Evolutionary conservation across 2,888 invertebrate genomes (phyloP).

Genomic region (Crematogaster levior): DNA sequence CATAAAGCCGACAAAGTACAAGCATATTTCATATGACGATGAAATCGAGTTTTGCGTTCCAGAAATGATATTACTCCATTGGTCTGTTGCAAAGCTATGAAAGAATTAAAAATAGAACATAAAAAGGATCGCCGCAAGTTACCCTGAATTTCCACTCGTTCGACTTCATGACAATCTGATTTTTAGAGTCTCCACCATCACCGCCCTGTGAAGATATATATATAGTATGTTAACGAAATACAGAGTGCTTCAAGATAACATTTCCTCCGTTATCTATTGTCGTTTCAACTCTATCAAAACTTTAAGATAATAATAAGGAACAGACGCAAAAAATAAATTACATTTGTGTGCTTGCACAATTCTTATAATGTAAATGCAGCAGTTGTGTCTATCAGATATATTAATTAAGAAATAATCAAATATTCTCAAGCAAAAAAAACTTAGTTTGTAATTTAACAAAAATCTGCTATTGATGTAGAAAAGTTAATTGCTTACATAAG

Average conservation of each 20-base stretch:
- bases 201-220: constrained; percentile 86
- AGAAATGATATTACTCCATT: constrained; percentile 70
- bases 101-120: constrained; percentile 68
- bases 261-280: constrained; percentile 38
- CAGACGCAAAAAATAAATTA: background rate
- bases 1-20: constrained; percentile 65
- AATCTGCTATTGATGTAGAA: background rate
- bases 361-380: background rate
- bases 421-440: constrained; percentile 27
- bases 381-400: background rate
- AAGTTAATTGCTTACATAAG: background rate
- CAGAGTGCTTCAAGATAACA: constrained; percentile 46
- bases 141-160: constrained; percentile 91
- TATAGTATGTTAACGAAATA: constrained; percentile 77
- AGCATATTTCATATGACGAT: constrained; percentile 69
- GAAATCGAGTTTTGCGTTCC: constrained; percentile 66
- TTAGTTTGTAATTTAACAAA: background rate
- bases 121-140: constrained; percentile 85
- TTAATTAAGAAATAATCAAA: constrained; percentile 19
- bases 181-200: constrained; percentile 86
- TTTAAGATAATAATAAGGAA: constrained; percentile 28
- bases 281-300: constrained; percentile 37
- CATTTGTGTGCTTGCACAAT: background rate
- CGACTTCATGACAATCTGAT: constrained; percentile 87
- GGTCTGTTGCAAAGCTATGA: constrained; percentile 76